These are phyloP conservation scores for Nysson spinosus DNA, from an alignment of 2,888 invertebrate species.

Conservation along the genomic window DNA sequence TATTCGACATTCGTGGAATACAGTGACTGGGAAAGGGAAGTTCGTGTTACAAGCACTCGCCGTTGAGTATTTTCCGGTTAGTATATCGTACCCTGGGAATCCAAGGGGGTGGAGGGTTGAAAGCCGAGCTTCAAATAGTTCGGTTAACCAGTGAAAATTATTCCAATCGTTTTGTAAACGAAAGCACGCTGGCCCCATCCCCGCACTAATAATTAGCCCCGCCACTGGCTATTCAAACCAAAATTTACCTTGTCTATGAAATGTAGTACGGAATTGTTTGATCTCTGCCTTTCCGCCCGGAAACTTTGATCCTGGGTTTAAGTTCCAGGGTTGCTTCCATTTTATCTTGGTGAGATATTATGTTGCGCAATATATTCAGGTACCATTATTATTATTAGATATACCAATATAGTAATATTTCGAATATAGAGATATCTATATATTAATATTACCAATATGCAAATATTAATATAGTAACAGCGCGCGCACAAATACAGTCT, in stretches of 20 bases:
- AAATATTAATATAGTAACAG: too few relatives aligned
- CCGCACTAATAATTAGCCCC: conserved; percentile 24
- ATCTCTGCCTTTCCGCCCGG: too few relatives aligned
- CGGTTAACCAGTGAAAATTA: conserved; percentile 49
- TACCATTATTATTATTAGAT: too few relatives aligned
- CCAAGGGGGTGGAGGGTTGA: too few relatives aligned
- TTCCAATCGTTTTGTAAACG: conserved; percentile 39
- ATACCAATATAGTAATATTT: too few relatives aligned
- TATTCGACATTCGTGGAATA: conserved; percentile 17
- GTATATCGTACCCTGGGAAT: conserved; percentile 11
- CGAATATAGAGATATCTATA: too few relatives aligned
- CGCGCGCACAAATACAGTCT: too few relatives aligned
- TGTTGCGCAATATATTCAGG: too few relatives aligned
- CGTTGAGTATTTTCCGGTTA: conserved; percentile 26
- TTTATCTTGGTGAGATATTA: too few relatives aligned
- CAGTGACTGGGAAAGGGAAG: neutral
- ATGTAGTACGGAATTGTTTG: conserved; percentile 15
- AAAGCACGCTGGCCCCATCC: conserved; percentile 9
- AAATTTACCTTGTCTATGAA: neutral
- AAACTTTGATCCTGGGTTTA: too few relatives aligned
- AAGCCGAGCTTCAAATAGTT: conserved; percentile 36
- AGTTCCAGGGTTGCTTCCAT: too few relatives aligned
- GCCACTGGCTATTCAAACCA: neutral
- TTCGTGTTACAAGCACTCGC: neutral
- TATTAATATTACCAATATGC: too few relatives aligned